Evolutionary conservation across 1,140 invertebrate genomes (phyloP).

Genomic region (Hypothenemus hampei): DNA sequence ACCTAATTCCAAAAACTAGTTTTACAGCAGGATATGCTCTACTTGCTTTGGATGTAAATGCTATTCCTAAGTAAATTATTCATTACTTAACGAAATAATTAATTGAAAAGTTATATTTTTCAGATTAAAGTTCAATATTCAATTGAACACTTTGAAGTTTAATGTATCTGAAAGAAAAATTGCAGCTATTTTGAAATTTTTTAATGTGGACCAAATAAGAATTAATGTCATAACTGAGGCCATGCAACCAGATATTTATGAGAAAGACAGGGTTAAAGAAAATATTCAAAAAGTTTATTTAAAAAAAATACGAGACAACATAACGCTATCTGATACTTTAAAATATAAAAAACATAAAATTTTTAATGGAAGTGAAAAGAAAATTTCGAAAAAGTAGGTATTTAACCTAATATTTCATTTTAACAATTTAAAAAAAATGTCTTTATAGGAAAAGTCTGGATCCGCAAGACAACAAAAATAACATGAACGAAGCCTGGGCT

Average conservation of each 20-base stretch:
- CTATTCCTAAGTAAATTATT: constrained; percentile 35
- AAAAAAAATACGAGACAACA: constrained; percentile 21
- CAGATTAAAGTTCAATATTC: constrained; percentile 74
- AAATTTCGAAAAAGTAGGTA: constrained; percentile 28
- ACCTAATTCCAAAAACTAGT: constrained; percentile 63
- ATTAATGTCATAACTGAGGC: constrained; percentile 28
- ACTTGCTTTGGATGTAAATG: constrained; percentile 34
- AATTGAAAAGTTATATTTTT: constrained; percentile 17
- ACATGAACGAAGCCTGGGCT: constrained; percentile 61
- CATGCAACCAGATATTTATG: constrained; percentile 20
- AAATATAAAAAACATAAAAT: constrained; percentile 25
- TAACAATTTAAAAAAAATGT: neutral
- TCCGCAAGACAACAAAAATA: constrained; percentile 13
- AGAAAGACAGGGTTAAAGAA: constrained; percentile 18
- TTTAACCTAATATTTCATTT: neutral
- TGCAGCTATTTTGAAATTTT: constrained; percentile 60
- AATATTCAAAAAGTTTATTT: constrained; percentile 14
- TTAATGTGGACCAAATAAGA: constrained; percentile 47
- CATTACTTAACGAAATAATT: neutral
- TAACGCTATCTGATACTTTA: constrained; percentile 21
- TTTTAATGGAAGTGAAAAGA: constrained; percentile 8
- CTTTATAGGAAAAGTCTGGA: constrained; percentile 27
- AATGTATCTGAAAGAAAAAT: constrained; percentile 75
- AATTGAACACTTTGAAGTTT: constrained; percentile 65
- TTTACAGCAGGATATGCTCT: constrained; percentile 36